Conservation (phyloP, 2,113 vertebrate species). For the Lagopus leucura region DNA sequence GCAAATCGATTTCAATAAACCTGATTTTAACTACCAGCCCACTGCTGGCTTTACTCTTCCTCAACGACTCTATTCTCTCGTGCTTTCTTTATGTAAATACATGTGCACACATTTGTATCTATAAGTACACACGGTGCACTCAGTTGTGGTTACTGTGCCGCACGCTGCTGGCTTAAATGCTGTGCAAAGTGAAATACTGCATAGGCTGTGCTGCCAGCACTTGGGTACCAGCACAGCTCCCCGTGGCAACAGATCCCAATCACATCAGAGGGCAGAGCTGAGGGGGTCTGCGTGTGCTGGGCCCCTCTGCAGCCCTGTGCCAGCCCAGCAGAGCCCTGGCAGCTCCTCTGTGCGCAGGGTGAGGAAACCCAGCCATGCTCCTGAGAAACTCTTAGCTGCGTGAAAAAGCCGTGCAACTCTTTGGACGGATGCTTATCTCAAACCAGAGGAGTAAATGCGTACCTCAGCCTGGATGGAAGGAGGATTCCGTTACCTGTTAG, state of each 20-base stretch:
- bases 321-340: background rate
- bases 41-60: background rate
- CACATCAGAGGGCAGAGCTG: background rate
- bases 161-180: background rate
- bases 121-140: background rate
- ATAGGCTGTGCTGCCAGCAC: background rate
- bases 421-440: background rate
- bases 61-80: background rate
- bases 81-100: background rate
- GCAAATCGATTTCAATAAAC: background rate
- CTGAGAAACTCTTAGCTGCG: fast-evolving
- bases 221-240: background rate
- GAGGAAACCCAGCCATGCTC: too few species aligned
- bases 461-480: fast-evolving
- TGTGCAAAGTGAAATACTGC: background rate
- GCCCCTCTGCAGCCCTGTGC: background rate
- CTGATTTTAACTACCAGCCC: background rate
- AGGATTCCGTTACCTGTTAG: background rate
- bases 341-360: fast-evolving
- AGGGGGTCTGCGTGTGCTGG: background rate
- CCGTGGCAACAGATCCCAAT: background rate
- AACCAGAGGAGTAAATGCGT: background rate
- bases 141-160: background rate
- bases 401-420: background rate
- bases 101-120: background rate